Base-by-base conservation (phyloP, 2,888 invertebrate species). In the Agonopterix subpropinquella region DNA sequence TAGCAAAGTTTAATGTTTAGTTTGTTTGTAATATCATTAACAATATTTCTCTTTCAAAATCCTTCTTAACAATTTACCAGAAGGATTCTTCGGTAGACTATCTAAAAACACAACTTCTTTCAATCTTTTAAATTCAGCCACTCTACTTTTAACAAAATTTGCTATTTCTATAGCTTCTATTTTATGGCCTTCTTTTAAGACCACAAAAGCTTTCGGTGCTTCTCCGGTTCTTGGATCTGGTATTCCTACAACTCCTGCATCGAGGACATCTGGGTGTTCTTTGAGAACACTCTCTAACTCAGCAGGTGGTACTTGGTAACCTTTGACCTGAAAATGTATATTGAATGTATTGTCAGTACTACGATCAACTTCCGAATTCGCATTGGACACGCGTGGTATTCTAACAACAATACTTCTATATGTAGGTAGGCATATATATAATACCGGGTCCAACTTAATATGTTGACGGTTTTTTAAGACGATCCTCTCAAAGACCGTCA, bases 171-270 rank as follows among this genome's bases (percentile, higher is more conserved):
- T 82, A 18, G 77, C 77, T 0, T 76, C 82, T 0, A 87, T 65
- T 37, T 67, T 70, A 28, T 62, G 56, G 18, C 74, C 75, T 5
- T 76, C 61, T 53, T 89, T 90, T 1, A 81, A 58, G 0, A 92
- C 90, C 7, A 95, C 80, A 58, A 92, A 92, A 0, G 94, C 95
- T 55, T 90, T 89, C 0, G 95, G 95, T 4, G 91, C 85, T 79
- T 95, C 94, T 2, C 95, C 95, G 51, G 79, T 83, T 43, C 81
- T 70, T 1, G 81, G 78, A 66, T 94, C 90, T 0, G 92, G 90
- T 43, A 93, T 76, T 5, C 95, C 95, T 54, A 95, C 85, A 3
- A 96, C 96, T 0, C 93, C 96, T 0, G 92, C 94, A 64, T 96
- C 96, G 10, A 81, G 66, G 1, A 96, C 89, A 36, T 89, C 89